Conservation (phyloP, 2,888 invertebrate genomes). For the Congeria kusceri region DNA sequence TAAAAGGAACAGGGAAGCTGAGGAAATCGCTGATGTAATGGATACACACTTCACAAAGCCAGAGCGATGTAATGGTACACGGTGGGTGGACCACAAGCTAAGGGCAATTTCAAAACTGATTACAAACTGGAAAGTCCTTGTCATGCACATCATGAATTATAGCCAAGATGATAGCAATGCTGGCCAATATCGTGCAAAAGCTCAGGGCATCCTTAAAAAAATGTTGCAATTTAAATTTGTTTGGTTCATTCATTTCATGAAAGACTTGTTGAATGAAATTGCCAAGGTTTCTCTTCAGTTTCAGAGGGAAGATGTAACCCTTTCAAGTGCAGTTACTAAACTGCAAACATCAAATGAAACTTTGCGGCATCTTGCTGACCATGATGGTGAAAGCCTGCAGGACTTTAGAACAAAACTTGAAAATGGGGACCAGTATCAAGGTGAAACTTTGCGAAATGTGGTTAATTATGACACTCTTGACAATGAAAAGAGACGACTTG, state of each 20-base stretch:
- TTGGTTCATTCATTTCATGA: slow-evolving; percentile 39
- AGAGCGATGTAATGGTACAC: slow-evolving; percentile 47
- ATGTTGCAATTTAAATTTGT: slow-evolving; percentile 29
- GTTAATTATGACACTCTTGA: background rate
- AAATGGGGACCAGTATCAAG: background rate
- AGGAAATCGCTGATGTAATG: slow-evolving; percentile 38
- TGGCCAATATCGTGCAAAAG: slow-evolving; percentile 51
- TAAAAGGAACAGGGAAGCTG: slow-evolving; percentile 46
- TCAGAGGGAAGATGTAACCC: slow-evolving; percentile 34
- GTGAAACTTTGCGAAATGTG: background rate
- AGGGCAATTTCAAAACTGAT: slow-evolving; percentile 41
- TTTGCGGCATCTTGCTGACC: background rate
- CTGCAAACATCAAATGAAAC: background rate
- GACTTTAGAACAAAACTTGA: background rate
- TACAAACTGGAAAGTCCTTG: slow-evolving; percentile 28
- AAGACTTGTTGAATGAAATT: slow-evolving; percentile 30
- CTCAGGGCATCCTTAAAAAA: slow-evolving; percentile 36
- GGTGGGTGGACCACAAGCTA: slow-evolving; percentile 54
- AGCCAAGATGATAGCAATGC: slow-evolving; percentile 34
- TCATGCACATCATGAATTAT: slow-evolving; percentile 42
- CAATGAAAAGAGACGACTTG: slow-evolving; percentile 2
- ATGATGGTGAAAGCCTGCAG: background rate
- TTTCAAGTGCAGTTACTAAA: slow-evolving; percentile 27
- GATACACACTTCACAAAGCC: slow-evolving; percentile 49
- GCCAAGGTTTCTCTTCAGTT: slow-evolving; percentile 31